Evolutionary conservation across 2,888 invertebrate species (phyloP), one percentile per base, ranked within the genome.

Genomic region (Nematopogon swammerdamellus): DNA sequence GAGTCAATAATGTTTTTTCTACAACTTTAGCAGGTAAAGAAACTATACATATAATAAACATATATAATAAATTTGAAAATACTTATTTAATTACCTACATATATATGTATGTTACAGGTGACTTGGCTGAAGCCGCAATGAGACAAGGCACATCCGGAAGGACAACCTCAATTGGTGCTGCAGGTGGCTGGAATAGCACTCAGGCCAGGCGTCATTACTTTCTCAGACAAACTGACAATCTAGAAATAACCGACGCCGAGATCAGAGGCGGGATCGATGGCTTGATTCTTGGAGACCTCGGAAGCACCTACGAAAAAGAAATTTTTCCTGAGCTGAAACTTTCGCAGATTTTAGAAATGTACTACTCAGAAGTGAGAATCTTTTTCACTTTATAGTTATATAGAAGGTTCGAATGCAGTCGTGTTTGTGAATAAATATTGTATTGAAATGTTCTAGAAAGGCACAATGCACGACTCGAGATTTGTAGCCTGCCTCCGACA

Each of bases 311-410:
- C 51, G 36, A 14, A 36, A 64, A 84, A 14, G 61, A 61, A 5
- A 55, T 59, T 1, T 84, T 82, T 79, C 70, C 65, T 30, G 61
- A 62, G 1, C 54, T 88, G 30, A 83, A 76, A 58, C 61, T 89
- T 1, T 88, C 88, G 0, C 87, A 88, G 64, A 58, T 89, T 43
- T 63, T 89, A 18, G 86, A 87, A 52, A 85, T 87, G 84, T 89
- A 88, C 63, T 89, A 89, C 61, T 86, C 86, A 18, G 60, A 80
- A 52, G 69, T 69, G 54, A 62, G 64, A 25, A 11, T 16, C 18
- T 16, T 11, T n/a, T 48, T 20, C n/a, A 16, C 45, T 48, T 49
- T 29, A 44, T 25, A 47, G n/a, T 47, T 3, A 19, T 19, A 11
- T 16, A 11, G 3, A 16, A n/a, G n/a, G n/a, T n/a, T n/a, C n/a